phyloP scores from a whole-genome alignment of 1,140 invertebrate genomes.

The Phymorhynchus buccinoides region DNA sequence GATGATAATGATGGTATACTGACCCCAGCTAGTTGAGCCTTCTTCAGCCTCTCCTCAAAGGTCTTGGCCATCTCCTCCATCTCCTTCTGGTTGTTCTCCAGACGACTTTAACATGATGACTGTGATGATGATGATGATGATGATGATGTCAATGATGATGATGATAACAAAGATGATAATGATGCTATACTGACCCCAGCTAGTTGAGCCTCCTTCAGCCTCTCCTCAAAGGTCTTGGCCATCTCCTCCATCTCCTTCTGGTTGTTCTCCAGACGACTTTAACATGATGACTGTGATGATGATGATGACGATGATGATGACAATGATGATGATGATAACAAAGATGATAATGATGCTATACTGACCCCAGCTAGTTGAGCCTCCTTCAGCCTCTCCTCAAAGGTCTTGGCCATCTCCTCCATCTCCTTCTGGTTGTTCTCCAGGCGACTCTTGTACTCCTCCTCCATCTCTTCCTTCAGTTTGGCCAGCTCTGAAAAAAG shows the following conservation, averaged over 20 bases:
- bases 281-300: no score
- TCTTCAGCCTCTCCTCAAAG: conserved; percentile 76
- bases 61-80: conserved; percentile 77
- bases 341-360: no score
- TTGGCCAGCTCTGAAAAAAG: conserved; percentile 67
- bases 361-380: conserved; percentile 46
- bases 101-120: no score
- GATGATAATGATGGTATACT: no score
- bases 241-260: conserved; percentile 77
- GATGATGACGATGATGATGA: no score
- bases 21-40: conserved; percentile 50
- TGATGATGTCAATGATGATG: no score
- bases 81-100: conserved; percentile 77
- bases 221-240: conserved; percentile 77
- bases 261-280: conserved; percentile 75
- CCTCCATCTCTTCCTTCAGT: conserved; percentile 75
- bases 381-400: conserved; percentile 71
- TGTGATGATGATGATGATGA: no score
- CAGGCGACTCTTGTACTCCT: conserved; percentile 73
- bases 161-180: no score
- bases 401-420: no score
- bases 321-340: no score
- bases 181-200: conserved; percentile 40
- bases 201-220: conserved; percentile 68
- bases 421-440: conserved; percentile 77